These are phyloP conservation scores for Syngnathus typhle DNA, from an alignment of 2,113 vertebrate species.

Conservation along the genomic window DNA sequence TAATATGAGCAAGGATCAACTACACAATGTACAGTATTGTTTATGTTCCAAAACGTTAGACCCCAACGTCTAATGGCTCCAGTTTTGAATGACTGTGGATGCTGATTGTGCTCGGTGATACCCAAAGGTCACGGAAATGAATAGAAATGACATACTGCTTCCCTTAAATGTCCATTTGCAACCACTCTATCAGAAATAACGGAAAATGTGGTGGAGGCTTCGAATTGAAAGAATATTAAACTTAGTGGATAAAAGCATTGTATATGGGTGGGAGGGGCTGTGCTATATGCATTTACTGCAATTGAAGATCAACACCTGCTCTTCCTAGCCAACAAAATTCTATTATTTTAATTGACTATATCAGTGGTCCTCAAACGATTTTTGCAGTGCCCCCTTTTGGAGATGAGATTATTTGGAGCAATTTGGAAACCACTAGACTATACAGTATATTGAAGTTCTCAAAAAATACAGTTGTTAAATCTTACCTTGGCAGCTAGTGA, in stretches of 20 bases:
- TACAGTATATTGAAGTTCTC: too few species aligned
- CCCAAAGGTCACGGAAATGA: constrained; percentile 32
- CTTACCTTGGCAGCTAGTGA: too few species aligned
- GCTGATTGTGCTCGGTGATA: constrained; percentile 45
- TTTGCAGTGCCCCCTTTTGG: too few species aligned
- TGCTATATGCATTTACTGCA: not conserved
- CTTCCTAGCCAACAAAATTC: not conserved
- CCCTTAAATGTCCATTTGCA: constrained; percentile 40
- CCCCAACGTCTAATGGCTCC: constrained; percentile 43
- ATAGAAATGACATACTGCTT: constrained; percentile 26
- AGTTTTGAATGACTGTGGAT: constrained; percentile 20
- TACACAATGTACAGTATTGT: constrained; percentile 1
- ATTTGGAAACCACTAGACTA: too few species aligned
- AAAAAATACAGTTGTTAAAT: too few species aligned
- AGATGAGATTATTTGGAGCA: too few species aligned
- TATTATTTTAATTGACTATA: too few species aligned
- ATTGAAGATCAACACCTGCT: not conserved
- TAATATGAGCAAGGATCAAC: constrained; percentile 1
- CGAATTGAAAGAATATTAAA: constrained; percentile 30
- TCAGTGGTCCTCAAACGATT: too few species aligned
- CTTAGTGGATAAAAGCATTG: constrained; percentile 21
- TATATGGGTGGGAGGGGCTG: not conserved
- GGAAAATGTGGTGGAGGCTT: constrained; percentile 3
- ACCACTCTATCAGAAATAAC: constrained; percentile 24
- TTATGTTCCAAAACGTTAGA: constrained; percentile 21